These are phyloP conservation scores for Hoplodrina ambigua DNA, from an alignment of 2,888 invertebrate species.

Conservation along the genomic window DNA sequence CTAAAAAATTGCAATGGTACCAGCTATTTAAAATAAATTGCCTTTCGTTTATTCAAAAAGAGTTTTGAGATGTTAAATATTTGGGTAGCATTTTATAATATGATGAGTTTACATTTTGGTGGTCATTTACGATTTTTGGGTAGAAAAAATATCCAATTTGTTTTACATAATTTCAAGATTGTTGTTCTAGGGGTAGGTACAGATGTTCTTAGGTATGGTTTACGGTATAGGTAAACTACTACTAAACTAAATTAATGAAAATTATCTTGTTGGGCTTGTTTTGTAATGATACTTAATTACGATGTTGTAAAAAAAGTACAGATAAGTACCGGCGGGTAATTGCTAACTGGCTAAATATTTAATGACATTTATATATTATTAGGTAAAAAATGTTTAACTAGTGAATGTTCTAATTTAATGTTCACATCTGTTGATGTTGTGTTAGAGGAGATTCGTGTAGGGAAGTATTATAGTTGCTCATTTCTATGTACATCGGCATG, in stretches of 20 bases:
- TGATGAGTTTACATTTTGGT: neutral
- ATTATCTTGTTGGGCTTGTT: constrained; percentile 12
- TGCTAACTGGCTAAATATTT: constrained; percentile 10
- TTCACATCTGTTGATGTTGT: neutral
- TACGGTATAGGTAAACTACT: constrained; percentile 17
- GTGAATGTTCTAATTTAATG: neutral
- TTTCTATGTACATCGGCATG: neutral
- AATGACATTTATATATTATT: neutral
- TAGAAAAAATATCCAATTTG: neutral
- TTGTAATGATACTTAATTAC: constrained; percentile 16
- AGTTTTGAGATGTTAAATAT: no score
- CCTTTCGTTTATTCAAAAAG: no score
- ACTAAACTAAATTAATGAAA: constrained; percentile 1
- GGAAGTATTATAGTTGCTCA: neutral
- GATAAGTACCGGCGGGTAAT: constrained; percentile 1
- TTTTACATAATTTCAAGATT: constrained; percentile 11
- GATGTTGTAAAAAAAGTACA: constrained; percentile 9
- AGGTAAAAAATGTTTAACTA: neutral
- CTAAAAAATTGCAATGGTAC: no score
- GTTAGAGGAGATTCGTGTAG: neutral
- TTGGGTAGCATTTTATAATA: no score
- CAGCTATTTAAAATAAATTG: no score
- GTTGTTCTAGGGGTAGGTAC: constrained; percentile 29
- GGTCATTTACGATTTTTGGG: neutral
- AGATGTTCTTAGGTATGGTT: constrained; percentile 52